Percentiles rank a stretch among this genome's conserved stretches.
These are phyloP conservation scores for Phylloscopus collybita DNA, from an alignment of 2,797 vertebrate genomes.

Conservation along the genomic window DNA sequence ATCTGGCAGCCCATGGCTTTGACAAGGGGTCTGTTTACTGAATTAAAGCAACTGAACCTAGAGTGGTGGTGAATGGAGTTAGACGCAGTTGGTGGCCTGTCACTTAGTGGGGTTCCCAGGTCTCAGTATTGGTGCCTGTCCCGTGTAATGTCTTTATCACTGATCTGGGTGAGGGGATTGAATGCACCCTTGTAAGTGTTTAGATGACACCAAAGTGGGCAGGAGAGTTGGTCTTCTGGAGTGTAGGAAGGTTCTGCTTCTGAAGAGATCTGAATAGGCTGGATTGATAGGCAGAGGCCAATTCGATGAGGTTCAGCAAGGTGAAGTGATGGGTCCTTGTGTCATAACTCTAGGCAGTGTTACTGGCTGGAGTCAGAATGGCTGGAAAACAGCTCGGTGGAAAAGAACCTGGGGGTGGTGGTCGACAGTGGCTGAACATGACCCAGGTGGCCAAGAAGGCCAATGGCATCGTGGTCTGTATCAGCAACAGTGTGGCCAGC, in stretches of 20 bases:
- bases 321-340: neutral
- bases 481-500: neutral
- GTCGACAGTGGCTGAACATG: fast-evolving
- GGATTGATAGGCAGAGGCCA: neutral
- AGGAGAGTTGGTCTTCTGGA: neutral
- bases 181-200: neutral
- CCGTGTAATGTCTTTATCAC: neutral
- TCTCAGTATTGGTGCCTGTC: neutral
- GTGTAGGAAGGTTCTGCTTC: neutral
- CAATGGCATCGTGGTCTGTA: neutral
- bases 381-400: neutral
- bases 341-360: neutral
- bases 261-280: neutral
- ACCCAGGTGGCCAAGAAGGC: neutral
- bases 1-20: neutral
- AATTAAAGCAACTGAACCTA: too few species aligned
- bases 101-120: neutral
- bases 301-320: fast-evolving
- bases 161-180: neutral
- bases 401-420: neutral
- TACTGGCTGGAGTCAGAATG: too few species aligned
- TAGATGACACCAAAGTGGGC: neutral
- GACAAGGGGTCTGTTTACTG: neutral
- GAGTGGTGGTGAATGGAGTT: neutral
- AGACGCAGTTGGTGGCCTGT: too few species aligned